Conservation (phyloP, 2,797 vertebrate genomes). For the Anguilla anguilla region DNA sequence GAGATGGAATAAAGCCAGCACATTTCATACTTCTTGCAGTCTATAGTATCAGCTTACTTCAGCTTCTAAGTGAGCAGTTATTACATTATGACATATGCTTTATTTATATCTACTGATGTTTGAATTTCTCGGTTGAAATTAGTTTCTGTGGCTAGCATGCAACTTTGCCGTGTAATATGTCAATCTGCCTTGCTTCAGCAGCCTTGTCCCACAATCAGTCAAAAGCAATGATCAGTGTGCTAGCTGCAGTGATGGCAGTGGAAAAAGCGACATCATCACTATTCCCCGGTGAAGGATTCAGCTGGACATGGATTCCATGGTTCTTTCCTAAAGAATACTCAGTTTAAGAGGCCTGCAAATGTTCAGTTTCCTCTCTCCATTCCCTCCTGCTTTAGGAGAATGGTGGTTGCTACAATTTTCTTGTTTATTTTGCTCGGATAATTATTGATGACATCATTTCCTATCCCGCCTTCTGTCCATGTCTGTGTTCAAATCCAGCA, state of each 20-base stretch:
- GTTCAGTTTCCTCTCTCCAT: neutral
- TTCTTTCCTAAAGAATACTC: neutral
- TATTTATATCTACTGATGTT: conserved; percentile 53
- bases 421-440: conserved; percentile 13
- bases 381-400: neutral
- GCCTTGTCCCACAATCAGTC: neutral
- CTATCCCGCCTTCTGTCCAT: conserved; percentile 37
- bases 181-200: neutral
- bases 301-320: neutral
- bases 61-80: conserved; percentile 17
- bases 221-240: conserved; percentile 39
- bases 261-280: neutral
- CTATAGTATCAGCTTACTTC: conserved; percentile 21
- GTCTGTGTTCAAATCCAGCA: conserved; percentile 59
- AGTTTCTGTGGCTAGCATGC: conserved; percentile 32
- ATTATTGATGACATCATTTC: conserved; percentile 28
- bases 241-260: neutral
- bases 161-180: neutral
- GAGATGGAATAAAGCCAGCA: conserved; percentile 3
- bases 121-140: conserved; percentile 57
- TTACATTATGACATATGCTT: neutral
- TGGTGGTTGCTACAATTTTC: conserved; percentile 13
- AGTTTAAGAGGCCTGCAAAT: neutral
- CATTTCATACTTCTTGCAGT: conserved; percentile 14
- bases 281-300: neutral